A percentile compares a stretch with the other conserved stretches of the same genome.
These are phyloP conservation scores for Nyctibius grandis DNA, from an alignment of 2,797 vertebrate genomes.

Conservation along the genomic window DNA sequence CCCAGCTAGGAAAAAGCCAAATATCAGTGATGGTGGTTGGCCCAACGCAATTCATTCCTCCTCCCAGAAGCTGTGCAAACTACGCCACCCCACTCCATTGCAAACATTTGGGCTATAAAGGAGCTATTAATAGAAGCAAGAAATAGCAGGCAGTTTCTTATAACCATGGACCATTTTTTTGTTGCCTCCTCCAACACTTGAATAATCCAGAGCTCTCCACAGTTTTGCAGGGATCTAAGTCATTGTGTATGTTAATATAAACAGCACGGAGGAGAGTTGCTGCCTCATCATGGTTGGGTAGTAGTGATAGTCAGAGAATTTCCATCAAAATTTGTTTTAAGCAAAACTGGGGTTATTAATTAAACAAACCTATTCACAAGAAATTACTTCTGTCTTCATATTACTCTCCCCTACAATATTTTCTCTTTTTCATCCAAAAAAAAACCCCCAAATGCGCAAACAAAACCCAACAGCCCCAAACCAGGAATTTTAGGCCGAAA, in stretches of 20 bases:
- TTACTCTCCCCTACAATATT: not conserved
- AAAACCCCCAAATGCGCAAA: not conserved
- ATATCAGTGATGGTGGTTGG: not conserved
- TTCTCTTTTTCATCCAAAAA: not conserved
- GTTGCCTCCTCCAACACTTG: not conserved
- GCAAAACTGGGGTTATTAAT: not conserved
- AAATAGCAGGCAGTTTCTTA: not conserved
- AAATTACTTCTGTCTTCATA: not conserved
- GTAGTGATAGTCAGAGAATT: not conserved
- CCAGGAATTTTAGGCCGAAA: not conserved
- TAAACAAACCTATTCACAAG: not conserved
- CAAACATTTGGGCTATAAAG: not conserved
- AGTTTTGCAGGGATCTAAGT: not conserved
- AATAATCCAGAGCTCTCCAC: not conserved
- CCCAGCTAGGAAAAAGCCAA: not conserved
- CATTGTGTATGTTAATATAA: not conserved
- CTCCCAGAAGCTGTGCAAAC: not conserved
- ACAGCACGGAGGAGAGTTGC: not conserved
- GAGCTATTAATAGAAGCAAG: not conserved
- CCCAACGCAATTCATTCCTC: not conserved
- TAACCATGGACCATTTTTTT: not conserved
- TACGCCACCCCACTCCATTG: not conserved
- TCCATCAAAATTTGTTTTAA: not conserved
- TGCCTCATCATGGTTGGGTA: not conserved
- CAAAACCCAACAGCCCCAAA: not conserved